Percentiles rank a stretch among this genome's conserved stretches.
Evolutionary conservation across 2,113 vertebrate species (phyloP).

Genomic region (Thomomys bottae): DNA sequence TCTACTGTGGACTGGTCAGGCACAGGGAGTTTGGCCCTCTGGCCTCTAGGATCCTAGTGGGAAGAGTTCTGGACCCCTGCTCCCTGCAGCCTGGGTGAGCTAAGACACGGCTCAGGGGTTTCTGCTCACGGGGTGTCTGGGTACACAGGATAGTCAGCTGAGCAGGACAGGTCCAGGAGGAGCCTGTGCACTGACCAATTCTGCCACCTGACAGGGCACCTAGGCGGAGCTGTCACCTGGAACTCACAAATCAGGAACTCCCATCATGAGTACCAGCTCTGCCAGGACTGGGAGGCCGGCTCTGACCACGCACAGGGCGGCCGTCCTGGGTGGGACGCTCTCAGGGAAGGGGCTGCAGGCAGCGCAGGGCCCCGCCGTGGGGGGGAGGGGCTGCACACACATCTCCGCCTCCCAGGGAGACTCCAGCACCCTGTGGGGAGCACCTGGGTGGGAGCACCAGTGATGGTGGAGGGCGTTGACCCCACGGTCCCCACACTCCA

Average conservation of each 20-base stretch:
- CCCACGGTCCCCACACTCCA: no score
- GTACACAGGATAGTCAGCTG: no score
- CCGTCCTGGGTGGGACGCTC: no score
- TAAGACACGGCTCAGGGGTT: not conserved
- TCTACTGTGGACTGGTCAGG: not conserved
- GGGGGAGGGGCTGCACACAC: no score
- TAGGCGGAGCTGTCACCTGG: not conserved
- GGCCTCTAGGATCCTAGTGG: not conserved
- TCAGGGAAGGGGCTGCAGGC: no score
- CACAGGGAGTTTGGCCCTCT: not conserved
- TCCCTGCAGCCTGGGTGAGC: not conserved
- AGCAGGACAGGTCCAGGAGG: not conserved
- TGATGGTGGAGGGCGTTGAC: accelerated
- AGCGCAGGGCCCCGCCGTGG: no score
- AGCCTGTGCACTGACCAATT: not conserved
- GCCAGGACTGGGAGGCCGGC: not conserved
- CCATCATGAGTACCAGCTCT: not conserved
- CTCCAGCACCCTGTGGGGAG: not conserved
- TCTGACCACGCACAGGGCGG: no score
- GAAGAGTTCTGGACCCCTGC: not conserved
- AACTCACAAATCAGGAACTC: not conserved
- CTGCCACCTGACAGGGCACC: not conserved
- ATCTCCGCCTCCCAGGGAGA: no score
- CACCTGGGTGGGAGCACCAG: no score
- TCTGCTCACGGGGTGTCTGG: not conserved